These are phyloP conservation scores for Ctenochaetus hawaiiensis DNA, from an alignment of 2,797 vertebrate species.

Conservation along the genomic window DNA sequence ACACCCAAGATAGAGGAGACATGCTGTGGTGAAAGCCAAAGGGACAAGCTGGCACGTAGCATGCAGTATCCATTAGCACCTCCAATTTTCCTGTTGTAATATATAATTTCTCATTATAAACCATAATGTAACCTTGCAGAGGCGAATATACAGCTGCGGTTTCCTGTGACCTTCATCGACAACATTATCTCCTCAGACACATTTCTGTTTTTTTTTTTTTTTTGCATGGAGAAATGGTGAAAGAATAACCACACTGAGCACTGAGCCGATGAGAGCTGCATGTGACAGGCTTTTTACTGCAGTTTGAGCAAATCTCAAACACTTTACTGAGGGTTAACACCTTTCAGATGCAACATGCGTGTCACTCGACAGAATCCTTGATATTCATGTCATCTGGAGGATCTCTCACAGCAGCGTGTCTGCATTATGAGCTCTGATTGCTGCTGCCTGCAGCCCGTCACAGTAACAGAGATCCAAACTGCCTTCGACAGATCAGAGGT, in stretches of 20 bases:
- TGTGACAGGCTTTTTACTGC: neutral
- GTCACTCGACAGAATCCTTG: neutral
- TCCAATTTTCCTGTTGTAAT: neutral
- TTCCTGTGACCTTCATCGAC: neutral
- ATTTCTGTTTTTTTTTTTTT: neutral
- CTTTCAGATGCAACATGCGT: neutral
- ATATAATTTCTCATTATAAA: neutral
- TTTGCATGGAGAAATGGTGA: neutral
- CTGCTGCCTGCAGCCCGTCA: too few species aligned
- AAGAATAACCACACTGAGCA: neutral
- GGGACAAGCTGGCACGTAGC: neutral
- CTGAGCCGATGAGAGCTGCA: neutral
- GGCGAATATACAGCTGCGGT: neutral
- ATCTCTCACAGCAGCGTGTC: too few species aligned
- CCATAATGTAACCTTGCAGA: neutral
- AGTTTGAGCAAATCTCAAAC: neutral
- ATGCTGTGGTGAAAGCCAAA: neutral
- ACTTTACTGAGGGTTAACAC: neutral
- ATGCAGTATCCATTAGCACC: neutral
- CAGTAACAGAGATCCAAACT: too few species aligned
- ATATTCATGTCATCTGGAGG: constrained; percentile 9
- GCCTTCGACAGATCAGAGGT: too few species aligned
- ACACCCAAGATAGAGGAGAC: neutral
- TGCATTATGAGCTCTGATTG: too few species aligned
- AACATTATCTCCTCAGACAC: neutral